Conservation (phyloP, 30 jellyfish, hydroid and myxozoan species). For the Aurelia aurita complex sp. Pacific region DNA sequence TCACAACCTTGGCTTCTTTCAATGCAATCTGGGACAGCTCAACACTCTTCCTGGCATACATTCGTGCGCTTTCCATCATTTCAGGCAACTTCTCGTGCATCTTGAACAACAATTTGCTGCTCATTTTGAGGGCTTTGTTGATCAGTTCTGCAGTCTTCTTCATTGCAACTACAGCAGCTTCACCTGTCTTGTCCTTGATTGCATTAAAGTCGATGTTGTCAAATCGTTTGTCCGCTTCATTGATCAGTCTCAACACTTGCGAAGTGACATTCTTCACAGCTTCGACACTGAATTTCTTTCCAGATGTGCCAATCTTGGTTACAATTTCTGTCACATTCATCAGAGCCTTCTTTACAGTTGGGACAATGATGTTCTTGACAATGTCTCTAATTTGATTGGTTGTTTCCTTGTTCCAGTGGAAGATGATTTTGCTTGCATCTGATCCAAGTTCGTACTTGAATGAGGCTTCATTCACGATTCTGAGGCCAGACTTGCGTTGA, state of each 20-base stretch:
- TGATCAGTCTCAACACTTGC: constrained; percentile 45
- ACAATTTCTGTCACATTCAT: constrained; percentile 25
- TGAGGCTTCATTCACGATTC: constrained; percentile 77
- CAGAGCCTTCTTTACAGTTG: constrained; percentile 41
- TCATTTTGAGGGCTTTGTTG: constrained; percentile 51
- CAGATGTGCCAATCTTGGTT: constrained; percentile 29
- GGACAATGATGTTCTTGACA: constrained; percentile 42
- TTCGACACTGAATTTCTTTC: constrained; percentile 44
- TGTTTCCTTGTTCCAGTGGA: constrained; percentile 94
- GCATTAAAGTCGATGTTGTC: constrained; percentile 79
- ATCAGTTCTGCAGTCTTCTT: constrained; percentile 66
- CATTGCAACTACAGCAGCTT: constrained; percentile 49
- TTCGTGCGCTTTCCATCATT: constrained; percentile 37
- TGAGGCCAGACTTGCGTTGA: constrained; percentile 71
- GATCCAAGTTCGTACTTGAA: constrained; percentile 76
- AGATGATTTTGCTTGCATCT: constrained; percentile 71
- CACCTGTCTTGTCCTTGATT: constrained; percentile 71
- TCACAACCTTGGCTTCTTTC: constrained; percentile 34
- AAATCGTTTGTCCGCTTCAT: constrained; percentile 68
- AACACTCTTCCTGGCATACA: constrained; percentile 50
- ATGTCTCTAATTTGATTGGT: constrained; percentile 50
- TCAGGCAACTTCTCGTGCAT: constrained; percentile 66
- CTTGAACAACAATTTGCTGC: constrained; percentile 44
- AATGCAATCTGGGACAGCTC: constrained; percentile 33
- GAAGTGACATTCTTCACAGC: constrained; percentile 34